Conservation (phyloP, 2,888 invertebrate genomes). For the Cosmopolites sordidus region DNA sequence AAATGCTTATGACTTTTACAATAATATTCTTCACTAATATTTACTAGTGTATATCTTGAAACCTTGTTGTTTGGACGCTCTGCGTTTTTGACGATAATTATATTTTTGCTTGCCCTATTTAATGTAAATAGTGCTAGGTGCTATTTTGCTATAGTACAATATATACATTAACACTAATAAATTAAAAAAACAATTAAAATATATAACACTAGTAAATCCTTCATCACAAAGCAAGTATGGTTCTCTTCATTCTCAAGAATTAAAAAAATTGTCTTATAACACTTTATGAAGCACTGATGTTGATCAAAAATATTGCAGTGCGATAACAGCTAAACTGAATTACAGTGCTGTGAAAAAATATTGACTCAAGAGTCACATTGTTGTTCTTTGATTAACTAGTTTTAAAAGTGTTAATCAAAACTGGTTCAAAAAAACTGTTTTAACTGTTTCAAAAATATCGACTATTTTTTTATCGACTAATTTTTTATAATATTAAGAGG, state of each 20-base stretch:
- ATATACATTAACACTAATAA: conserved; percentile 42
- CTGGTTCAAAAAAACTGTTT: too few relatives aligned
- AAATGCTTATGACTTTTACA: conserved; percentile 16
- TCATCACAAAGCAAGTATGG: conserved; percentile 28
- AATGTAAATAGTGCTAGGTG: conserved; percentile 44
- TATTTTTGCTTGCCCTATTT: conserved; percentile 40
- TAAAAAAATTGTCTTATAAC: too few relatives aligned
- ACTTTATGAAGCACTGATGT: too few relatives aligned
- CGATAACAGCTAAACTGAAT: too few relatives aligned
- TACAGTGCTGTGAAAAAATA: too few relatives aligned
- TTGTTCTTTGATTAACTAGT: too few relatives aligned
- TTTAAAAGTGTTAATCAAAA: too few relatives aligned
- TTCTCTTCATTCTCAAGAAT: neutral
- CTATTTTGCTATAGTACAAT: conserved; percentile 42
- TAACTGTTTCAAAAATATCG: too few relatives aligned
- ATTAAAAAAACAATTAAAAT: conserved; percentile 36
- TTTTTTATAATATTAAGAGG: too few relatives aligned
- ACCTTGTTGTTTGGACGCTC: conserved; percentile 34
- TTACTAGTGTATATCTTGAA: conserved; percentile 12
- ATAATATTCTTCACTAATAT: conserved; percentile 15
- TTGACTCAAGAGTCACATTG: too few relatives aligned
- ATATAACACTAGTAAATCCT: conserved; percentile 33
- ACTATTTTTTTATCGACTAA: too few relatives aligned
- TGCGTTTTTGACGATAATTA: conserved; percentile 36
- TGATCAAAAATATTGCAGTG: too few relatives aligned